Percentiles rank a stretch among this genome's conserved stretches.
Evolutionary conservation across 2,113 vertebrate species (phyloP).

Genomic region (Eolophus roseicapilla): DNA sequence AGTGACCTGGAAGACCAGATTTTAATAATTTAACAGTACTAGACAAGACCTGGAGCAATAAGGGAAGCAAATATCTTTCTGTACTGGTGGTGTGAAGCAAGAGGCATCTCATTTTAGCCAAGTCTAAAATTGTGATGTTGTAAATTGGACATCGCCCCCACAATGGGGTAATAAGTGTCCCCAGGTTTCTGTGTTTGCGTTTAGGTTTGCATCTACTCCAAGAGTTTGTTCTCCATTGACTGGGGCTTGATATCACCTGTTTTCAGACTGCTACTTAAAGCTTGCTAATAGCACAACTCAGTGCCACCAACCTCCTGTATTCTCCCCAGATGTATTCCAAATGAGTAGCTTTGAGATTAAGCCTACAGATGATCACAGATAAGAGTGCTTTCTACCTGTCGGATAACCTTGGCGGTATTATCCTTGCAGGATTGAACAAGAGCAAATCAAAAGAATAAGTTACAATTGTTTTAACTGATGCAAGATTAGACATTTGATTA

Average conservation of each 20-base stretch:
- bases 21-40: neutral
- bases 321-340: neutral
- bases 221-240: neutral
- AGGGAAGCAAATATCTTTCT: neutral
- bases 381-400: neutral
- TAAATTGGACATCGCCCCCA: rapidly evolving
- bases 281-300: neutral
- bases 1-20: neutral
- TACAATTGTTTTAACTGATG: neutral
- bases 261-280: neutral
- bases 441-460: neutral
- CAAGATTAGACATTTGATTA: neutral
- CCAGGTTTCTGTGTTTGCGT: neutral
- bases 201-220: neutral
- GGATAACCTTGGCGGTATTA: neutral
- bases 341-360: neutral
- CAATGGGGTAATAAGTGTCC: neutral
- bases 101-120: neutral
- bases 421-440: neutral
- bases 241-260: neutral
- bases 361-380: neutral
- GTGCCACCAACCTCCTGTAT: neutral
- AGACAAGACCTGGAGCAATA: neutral
- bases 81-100: neutral
- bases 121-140: neutral